Evolutionary conservation across 2,888 invertebrate genomes (phyloP).

Genomic region (Callimorpha dominula): DNA sequence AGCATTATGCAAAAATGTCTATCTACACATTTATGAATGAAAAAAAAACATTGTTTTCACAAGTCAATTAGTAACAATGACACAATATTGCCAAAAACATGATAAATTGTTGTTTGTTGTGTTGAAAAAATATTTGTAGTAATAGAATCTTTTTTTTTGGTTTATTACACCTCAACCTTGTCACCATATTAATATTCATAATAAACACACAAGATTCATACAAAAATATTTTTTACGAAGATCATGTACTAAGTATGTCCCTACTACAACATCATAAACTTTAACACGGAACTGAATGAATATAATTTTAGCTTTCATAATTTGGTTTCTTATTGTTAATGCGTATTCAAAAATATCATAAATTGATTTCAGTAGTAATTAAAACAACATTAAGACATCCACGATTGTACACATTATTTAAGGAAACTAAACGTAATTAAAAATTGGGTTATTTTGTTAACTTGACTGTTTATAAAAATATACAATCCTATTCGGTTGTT

Average conservation of each 20-base stretch:
- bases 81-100: too few species aligned
- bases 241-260: slow-evolving; percentile 27
- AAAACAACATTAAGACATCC: slow-evolving; percentile 28
- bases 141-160: slow-evolving; percentile 15
- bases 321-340: slow-evolving; percentile 41
- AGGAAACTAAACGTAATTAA: too few species aligned
- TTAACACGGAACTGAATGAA: slow-evolving; percentile 41
- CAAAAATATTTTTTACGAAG: slow-evolving; percentile 31
- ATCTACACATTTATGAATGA: too few species aligned
- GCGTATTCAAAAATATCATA: slow-evolving; percentile 29
- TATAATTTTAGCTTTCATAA: slow-evolving; percentile 40
- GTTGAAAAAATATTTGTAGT: too few species aligned
- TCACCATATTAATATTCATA: slow-evolving; percentile 32
- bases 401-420: slow-evolving; percentile 20
- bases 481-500: too few species aligned
- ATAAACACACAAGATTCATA: slow-evolving; percentile 22
- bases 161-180: slow-evolving; percentile 21
- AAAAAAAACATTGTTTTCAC: too few species aligned
- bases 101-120: too few species aligned
- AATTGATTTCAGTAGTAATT: slow-evolving; percentile 27
- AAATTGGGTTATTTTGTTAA: too few species aligned
- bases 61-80: too few species aligned
- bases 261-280: slow-evolving; percentile 37
- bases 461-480: too few species aligned
- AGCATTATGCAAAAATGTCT: too few species aligned